Base-by-base conservation (phyloP, 2,113 vertebrate species). In the Nycticryphes semicollaris region DNA sequence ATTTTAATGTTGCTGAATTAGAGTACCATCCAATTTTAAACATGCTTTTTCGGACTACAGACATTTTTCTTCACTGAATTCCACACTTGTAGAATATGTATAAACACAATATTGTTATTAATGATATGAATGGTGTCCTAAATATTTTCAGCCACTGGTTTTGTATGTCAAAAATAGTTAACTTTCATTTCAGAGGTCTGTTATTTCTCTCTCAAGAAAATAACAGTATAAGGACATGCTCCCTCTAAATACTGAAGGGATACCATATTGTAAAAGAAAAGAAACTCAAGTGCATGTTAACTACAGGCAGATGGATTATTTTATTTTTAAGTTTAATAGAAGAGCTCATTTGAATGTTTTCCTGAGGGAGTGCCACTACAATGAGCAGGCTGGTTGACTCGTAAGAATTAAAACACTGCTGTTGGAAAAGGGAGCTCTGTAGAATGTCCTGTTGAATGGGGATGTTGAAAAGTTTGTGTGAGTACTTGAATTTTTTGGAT, bases 341-440 rank as follows among this genome's bases (percentile, higher is more conserved):
- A 51, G 60, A 90, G 50, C 74, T 96, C 35, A 84, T 87, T 87
- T 90, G 54, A 77, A 79, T 87, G 76, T 78, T 92, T 87, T 89
- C 69, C 85, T 9, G 1, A 68, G 84, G 93, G 87, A 93, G 35
- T 21, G 30, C 19, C 23, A 53, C 84, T 84, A 78, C 25, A 73
- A 62, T 37, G 77, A 92, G 89, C 1, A 0, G 45, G 43, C 27
- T 91, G 74, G 23, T 66, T 82, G 57, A 12, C 84, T 82, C 0
- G 1, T 51, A 51, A 75, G 83, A 90, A 60, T 45, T 87, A 48
- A 89, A 93, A 5, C 23, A 19, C 12, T 76, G 59, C n/a, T 45
- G 3, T 51, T 0, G 14, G 37, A 66, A 66, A 66, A 47, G 41
- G 47, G 72, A 78, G 48, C 18, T 56, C 91, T 81, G 1, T 50